Conservation (phyloP, 1,140 invertebrate species). For the Yoshiicerus persimilis region DNA sequence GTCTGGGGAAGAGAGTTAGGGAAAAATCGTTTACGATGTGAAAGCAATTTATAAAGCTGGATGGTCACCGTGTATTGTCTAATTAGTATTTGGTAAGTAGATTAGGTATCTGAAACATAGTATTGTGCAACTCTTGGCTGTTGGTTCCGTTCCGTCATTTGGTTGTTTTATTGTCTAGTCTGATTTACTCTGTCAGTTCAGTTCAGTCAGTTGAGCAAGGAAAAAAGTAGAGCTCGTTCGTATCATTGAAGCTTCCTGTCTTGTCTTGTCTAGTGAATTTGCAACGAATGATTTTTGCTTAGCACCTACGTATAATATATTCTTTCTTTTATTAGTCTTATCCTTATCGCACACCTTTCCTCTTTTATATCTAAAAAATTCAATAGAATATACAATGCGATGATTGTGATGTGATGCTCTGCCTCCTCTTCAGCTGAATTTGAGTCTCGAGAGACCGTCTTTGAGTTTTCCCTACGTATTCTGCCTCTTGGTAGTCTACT, state of each 20-base stretch:
- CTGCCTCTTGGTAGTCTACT: not conserved
- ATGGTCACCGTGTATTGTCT: too few relatives aligned
- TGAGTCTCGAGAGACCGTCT: not conserved
- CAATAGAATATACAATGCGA: not conserved
- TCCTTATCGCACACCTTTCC: not conserved
- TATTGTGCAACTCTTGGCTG: not conserved
- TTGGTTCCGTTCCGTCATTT: not conserved
- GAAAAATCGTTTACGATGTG: not conserved
- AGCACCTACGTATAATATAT: not conserved
- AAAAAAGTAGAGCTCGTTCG: not conserved
- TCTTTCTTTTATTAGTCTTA: not conserved
- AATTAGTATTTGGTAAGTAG: not conserved
- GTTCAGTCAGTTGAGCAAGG: not conserved
- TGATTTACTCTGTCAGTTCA: not conserved
- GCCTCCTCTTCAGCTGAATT: not conserved
- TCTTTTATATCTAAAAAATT: not conserved
- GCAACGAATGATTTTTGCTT: not conserved
- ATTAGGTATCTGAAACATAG: not conserved
- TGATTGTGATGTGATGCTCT: not conserved
- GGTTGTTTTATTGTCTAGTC: not conserved
- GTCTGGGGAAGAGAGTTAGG: not conserved
- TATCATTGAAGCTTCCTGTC: slow-evolving; percentile 2
- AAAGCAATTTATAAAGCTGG: not conserved
- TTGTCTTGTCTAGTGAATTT: not conserved
- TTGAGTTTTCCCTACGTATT: not conserved